Base-by-base conservation (phyloP, 2,113 vertebrate species). In the Aspiorhynchus laticeps region DNA sequence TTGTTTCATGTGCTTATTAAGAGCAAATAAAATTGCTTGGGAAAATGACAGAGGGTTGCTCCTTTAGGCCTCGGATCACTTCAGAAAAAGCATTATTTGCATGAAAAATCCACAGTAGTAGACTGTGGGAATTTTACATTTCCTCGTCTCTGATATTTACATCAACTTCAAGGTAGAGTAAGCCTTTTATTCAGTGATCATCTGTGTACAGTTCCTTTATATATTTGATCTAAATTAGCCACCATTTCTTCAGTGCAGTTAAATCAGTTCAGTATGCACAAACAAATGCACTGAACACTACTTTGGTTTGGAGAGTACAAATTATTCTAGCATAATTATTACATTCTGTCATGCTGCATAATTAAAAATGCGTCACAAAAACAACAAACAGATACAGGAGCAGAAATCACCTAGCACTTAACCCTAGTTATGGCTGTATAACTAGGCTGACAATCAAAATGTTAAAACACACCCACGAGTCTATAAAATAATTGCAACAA, bases 1-100 rank as follows among this genome's bases (percentile, higher is more conserved):
- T 93, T 91, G 92, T 94, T 93, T 93, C 92, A 93, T 92, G 90
- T 91, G 89, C 93, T 92, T 93, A 93, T 89, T 91, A 91, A 92
- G 90, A 91, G 92, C 90, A 93, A 93, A 91, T 92, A 87, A 79
- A 92, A 89, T 84, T 90, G 88, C 77, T 71, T 48, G 59, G 31
- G 51, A 87, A 80, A 59, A 38, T 85, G 83, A 80, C 36, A 2
- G 75, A 77, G 77, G 76, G 75, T 14, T 48, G n/a, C 41, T 84
- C 36, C 69, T 46, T 80, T 48, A 74, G 28, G 51, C 43, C 51
- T 83, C 12, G 1, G 31, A 59, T 73, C 63, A 41, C 26, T 43
- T 82, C 26, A 33, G 38, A 51, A 59, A 78, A 46, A 63, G 86
- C 14, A 36, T 78, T 80, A 56, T 73, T 76, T 83, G 21, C 46